A percentile compares a stretch with the other conserved stretches of the same genome.
These are phyloP conservation scores for Brachionus plicatilis DNA, from an alignment of 1,140 invertebrate genomes.

Conservation along the genomic window DNA sequence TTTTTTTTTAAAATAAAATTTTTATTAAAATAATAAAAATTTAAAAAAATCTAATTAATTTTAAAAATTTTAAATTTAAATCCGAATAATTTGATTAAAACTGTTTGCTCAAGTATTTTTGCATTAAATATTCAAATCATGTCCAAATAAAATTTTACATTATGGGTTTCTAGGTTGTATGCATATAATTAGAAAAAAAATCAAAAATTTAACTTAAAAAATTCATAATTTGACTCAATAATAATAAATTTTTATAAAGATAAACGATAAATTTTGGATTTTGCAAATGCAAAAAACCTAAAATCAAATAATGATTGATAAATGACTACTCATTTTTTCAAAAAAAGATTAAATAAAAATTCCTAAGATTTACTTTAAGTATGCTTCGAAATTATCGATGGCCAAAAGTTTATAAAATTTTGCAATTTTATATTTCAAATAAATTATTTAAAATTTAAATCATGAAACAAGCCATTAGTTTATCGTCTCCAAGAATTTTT, in stretches of 20 bases:
- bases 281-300: no score
- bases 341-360: neutral
- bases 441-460: slow-evolving; percentile 1
- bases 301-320: no score
- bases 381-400: neutral
- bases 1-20: neutral
- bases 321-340: neutral
- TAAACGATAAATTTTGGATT: neutral
- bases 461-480: neutral
- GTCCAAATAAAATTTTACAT: neutral
- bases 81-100: neutral
- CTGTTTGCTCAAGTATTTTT: neutral
- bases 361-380: neutral
- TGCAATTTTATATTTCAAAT: neutral
- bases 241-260: neutral
- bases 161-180: neutral
- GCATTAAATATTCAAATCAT: neutral
- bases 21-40: neutral
- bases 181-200: neutral
- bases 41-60: neutral
- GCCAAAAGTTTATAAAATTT: neutral
- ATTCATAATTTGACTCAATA: neutral
- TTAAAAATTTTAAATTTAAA: neutral
- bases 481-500: neutral
- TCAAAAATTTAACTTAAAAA: neutral